phyloP scores from a whole-genome alignment of 2,113 vertebrate species.

The Leptobrachium ailaonicum region DNA sequence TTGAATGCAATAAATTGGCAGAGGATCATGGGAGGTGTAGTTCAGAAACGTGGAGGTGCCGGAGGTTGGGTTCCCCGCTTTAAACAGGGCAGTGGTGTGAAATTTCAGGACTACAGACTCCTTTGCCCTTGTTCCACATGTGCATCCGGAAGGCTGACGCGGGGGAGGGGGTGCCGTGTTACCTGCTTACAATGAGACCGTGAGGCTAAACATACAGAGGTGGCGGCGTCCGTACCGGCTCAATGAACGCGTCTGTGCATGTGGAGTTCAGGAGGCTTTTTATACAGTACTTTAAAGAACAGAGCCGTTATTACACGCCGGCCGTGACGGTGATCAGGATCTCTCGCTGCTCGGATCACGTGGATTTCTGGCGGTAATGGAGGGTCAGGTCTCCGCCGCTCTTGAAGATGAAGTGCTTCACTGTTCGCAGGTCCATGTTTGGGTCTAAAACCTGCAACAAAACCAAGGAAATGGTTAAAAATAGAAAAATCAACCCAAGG shows the following conservation, averaged over 20 bases:
- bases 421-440: conserved; percentile 97
- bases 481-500: no score
- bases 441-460: conserved; percentile 86
- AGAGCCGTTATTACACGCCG: conserved; percentile 57
- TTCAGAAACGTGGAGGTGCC: no score
- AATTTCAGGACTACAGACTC: conserved; percentile 49
- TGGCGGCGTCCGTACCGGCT: conserved; percentile 61
- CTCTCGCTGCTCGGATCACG: conserved; percentile 63
- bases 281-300: conserved; percentile 63
- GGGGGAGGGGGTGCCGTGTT: conserved; percentile 64
- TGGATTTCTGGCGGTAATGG: conserved; percentile 90
- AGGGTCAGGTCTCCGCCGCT: conserved; percentile 95
- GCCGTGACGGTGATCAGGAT: conserved; percentile 58
- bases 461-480: background rate
- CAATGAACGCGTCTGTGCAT: conserved; percentile 61
- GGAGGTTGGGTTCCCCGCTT: no score
- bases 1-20: no score
- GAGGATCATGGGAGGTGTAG: no score
- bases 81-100: no score
- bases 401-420: conserved; percentile 97
- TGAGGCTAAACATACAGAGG: conserved; percentile 55
- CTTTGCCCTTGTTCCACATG: conserved; percentile 55
- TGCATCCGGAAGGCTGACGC: conserved; percentile 62
- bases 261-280: conserved; percentile 65
- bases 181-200: conserved; percentile 71